phyloP scores from a whole-genome alignment of 64 coral and sea anemone genomes.

The Actinia tenebrosa region DNA sequence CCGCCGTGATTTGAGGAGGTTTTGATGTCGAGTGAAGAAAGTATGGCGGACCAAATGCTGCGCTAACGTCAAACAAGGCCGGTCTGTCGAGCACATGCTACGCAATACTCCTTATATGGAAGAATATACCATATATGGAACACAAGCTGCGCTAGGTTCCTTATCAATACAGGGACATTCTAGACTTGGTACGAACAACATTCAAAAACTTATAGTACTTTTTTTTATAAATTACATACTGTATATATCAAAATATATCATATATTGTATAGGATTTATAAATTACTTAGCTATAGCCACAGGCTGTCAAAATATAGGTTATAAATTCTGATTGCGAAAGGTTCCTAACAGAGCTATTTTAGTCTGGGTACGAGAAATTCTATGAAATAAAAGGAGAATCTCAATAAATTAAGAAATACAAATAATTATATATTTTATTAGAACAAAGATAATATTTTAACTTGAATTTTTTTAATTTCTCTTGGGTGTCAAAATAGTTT shows the following conservation, averaged over 20 bases:
- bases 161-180: neutral
- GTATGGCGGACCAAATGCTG: constrained; percentile 38
- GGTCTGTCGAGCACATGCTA: constrained; percentile 36
- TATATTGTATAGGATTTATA: too few species aligned
- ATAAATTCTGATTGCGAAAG: too few species aligned
- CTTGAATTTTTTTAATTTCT: too few species aligned
- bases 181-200: neutral
- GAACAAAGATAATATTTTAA: too few species aligned
- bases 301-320: too few species aligned
- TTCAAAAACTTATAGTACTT: neutral
- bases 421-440: neutral
- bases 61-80: constrained; percentile 34
- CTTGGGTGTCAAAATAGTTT: too few species aligned
- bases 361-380: neutral
- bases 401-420: neutral
- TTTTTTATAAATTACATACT: too few species aligned
- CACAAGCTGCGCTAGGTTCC: too few species aligned
- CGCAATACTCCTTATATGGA: constrained; percentile 61
- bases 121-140: constrained; percentile 32
- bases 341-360: neutral
- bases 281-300: too few species aligned
- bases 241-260: too few species aligned
- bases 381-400: neutral
- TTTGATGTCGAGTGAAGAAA: neutral
- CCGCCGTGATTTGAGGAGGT: neutral